Evolutionary conservation across 1,140 invertebrate species (phyloP), one percentile per base, ranked within the genome.

Genomic region (Eupeodes corollae): DNA sequence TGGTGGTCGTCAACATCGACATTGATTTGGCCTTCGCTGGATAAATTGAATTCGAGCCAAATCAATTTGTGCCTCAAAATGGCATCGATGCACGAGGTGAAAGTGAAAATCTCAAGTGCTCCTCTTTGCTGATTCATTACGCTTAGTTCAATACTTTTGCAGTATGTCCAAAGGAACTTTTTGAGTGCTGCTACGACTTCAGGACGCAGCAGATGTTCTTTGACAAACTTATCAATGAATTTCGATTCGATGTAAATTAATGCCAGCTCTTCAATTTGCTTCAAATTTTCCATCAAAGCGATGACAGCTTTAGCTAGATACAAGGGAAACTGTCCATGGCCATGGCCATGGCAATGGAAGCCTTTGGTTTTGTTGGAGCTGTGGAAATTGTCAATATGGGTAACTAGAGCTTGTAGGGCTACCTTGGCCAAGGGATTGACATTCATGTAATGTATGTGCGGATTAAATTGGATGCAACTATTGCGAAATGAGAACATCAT

Each of bases 381-480:
- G 31, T 21, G 30, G 37, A 42, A 42, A 50, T 19, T 15, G 32
- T 34, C 50, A 31, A 67, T 44, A 37, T 52, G 53, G 31, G 50
- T 48, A 54, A 58, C 55, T n/a, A 68, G 57, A 46, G 56, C 33
- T 12, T 52, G 44, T 39, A 54, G 52, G 40, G 63, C 51, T 31
- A 60, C 58, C 37, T 59, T 63, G 33, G 58, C 58, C 52, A 68
- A 47, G 35, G 62, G 61, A 48, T 61, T 55, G 50, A 55, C 44
- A 43, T 67, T 62, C 58, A 68, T 63, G 50, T 68, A 68, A 55
- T 65, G 63, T 42, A 68, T 63, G 48, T 68, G 66, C 14, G 66
- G 61, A 37, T 64, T 61, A 58, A 63, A 56, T 46, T 68, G 65
- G 30, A 68, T 62, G 55, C 66, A 68, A 35, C 67, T 57, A 44